Percentiles rank a stretch among this genome's conserved stretches.
These are phyloP conservation scores for Sturmia bella DNA, from an alignment of 2,888 invertebrate genomes.

Conservation along the genomic window DNA sequence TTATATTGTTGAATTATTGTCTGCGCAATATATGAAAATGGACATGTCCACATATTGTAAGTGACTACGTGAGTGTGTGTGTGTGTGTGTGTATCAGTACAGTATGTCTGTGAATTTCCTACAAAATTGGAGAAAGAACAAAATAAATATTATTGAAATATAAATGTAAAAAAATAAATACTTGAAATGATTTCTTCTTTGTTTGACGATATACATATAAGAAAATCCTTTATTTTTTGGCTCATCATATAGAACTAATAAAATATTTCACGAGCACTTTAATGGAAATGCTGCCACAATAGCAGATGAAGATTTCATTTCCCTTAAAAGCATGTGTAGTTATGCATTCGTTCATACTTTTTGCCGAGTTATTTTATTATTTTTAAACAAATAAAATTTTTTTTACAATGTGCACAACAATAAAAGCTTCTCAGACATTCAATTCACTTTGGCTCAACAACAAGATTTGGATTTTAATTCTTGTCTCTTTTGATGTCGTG, in stretches of 20 bases:
- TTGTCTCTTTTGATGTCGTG: background rate
- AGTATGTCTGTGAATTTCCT: background rate
- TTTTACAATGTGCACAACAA: slow-evolving; percentile 5
- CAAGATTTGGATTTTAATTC: slow-evolving; percentile 24
- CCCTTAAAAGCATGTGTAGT: slow-evolving; percentile 2
- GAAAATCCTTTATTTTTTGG: background rate
- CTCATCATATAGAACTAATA: slow-evolving; percentile 26
- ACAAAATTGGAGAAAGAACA: slow-evolving; percentile 4
- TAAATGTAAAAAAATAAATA: background rate
- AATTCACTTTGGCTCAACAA: slow-evolving; percentile 32
- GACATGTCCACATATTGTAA: too few species aligned
- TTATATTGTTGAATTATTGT: slow-evolving; percentile 24
- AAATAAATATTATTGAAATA: slow-evolving; percentile 35
- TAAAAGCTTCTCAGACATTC: slow-evolving; percentile 35
- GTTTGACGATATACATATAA: background rate
- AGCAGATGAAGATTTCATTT: slow-evolving; percentile 1
- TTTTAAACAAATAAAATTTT: slow-evolving; percentile 11
- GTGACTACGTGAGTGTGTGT: too few species aligned
- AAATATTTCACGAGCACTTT: slow-evolving; percentile 14
- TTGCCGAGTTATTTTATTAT: background rate
- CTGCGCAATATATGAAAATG: background rate
- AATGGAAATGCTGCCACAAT: slow-evolving; percentile 24
- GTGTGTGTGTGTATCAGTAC: background rate
- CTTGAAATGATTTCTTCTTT: background rate
- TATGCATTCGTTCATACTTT: background rate